phyloP scores from a whole-genome alignment of 2,113 vertebrate species.

The Dipodomys ordii region DNA sequence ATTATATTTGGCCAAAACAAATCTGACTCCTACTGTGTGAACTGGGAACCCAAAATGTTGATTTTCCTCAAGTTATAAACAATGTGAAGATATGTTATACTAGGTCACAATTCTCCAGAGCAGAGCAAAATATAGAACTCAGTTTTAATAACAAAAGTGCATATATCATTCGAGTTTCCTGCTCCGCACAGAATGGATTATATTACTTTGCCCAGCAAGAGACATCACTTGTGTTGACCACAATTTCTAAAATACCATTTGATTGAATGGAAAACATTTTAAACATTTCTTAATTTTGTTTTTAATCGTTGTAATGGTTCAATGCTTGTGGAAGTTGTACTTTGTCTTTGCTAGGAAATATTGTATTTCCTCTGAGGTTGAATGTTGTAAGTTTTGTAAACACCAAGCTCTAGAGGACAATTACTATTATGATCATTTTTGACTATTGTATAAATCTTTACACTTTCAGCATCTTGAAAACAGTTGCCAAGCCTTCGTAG shows the following conservation, averaged over 20 bases:
- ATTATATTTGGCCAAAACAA: slow-evolving; percentile 93
- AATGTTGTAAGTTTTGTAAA: slow-evolving; percentile 55
- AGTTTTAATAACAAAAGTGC: slow-evolving; percentile 90
- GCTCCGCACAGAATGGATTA: slow-evolving; percentile 85
- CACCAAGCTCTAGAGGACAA: not conserved
- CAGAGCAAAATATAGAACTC: slow-evolving; percentile 91
- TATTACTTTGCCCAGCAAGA: slow-evolving; percentile 89
- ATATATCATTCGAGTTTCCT: slow-evolving; percentile 91
- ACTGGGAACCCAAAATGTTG: slow-evolving; percentile 90
- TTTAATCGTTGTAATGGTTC: slow-evolving; percentile 81
- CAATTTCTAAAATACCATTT: slow-evolving; percentile 89
- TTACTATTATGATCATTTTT: not conserved
- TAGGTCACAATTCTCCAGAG: slow-evolving; percentile 91
- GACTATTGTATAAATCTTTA: not conserved
- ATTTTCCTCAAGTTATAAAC: slow-evolving; percentile 92
- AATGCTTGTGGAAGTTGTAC: slow-evolving; percentile 84
- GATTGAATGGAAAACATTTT: slow-evolving; percentile 87
- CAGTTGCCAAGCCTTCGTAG: slow-evolving; percentile 23
- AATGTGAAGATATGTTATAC: slow-evolving; percentile 91
- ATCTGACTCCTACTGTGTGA: slow-evolving; percentile 92
- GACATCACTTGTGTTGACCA: slow-evolving; percentile 87
- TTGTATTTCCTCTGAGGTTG: slow-evolving; percentile 66
- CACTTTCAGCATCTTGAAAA: slow-evolving; percentile 31
- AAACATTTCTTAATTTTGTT: slow-evolving; percentile 84
- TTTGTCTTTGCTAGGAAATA: slow-evolving; percentile 78